These are phyloP conservation scores for Lithobates sylvaticus DNA, from an alignment of 2,797 vertebrate species.

Conservation along the genomic window DNA sequence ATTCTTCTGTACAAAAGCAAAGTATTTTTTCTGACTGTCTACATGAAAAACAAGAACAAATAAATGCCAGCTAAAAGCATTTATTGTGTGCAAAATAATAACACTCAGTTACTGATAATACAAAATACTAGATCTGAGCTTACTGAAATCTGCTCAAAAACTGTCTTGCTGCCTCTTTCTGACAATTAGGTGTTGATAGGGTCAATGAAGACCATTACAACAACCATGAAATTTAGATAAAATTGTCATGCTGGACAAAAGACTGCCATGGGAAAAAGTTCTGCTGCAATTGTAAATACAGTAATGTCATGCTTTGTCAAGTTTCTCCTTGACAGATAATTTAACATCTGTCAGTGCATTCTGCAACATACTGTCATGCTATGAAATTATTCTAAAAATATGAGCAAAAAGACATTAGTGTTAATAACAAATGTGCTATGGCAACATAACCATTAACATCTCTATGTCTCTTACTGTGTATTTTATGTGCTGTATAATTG, in stretches of 20 bases:
- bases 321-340: slow-evolving; percentile 18
- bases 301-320: neutral
- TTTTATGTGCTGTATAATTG: neutral
- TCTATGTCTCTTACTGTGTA: neutral
- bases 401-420: neutral
- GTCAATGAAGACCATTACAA: neutral
- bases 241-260: neutral
- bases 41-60: neutral
- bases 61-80: neutral
- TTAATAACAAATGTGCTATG: neutral
- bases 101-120: neutral
- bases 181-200: neutral
- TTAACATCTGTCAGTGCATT: slow-evolving; percentile 39
- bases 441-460: neutral
- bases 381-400: slow-evolving; percentile 6
- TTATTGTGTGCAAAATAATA: neutral
- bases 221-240: neutral
- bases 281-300: slow-evolving; percentile 6
- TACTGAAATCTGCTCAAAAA: neutral
- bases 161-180: neutral
- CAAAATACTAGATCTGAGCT: neutral
- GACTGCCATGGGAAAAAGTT: neutral
- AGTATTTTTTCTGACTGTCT: neutral
- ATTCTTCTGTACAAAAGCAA: neutral
- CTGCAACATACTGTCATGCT: slow-evolving; percentile 2